These are phyloP conservation scores for Bagarius yarrelli DNA, from an alignment of 2,113 vertebrate species.

Conservation along the genomic window DNA sequence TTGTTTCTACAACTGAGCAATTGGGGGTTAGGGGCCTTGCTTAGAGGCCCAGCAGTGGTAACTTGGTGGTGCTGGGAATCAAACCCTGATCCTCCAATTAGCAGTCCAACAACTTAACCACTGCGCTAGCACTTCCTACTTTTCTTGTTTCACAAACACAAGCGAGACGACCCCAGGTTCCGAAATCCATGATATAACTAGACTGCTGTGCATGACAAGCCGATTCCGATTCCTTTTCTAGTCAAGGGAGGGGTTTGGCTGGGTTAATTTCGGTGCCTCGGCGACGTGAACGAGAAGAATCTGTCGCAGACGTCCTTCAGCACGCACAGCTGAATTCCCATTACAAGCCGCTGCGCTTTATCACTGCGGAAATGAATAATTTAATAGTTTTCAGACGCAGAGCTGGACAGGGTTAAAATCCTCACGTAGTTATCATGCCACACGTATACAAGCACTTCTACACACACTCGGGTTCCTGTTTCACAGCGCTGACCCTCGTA, in stretches of 20 bases:
- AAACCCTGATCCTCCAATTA: too few relatives aligned
- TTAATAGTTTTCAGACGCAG: constrained; percentile 34
- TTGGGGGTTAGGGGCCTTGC: too few relatives aligned
- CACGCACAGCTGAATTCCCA: constrained; percentile 18
- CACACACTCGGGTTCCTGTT: not conserved
- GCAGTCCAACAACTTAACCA: too few relatives aligned
- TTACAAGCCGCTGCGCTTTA: constrained; percentile 9
- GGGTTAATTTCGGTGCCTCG: not conserved
- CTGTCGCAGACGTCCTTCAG: constrained; percentile 8
- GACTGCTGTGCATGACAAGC: constrained; percentile 4
- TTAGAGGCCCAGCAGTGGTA: too few relatives aligned
- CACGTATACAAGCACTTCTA: not conserved
- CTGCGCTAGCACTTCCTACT: not conserved
- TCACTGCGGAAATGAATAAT: constrained; percentile 43
- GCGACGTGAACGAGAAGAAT: not conserved
- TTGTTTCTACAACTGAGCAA: too few relatives aligned
- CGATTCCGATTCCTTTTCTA: not conserved
- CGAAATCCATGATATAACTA: not conserved
- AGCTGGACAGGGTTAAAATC: constrained; percentile 39
- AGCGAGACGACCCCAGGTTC: not conserved
- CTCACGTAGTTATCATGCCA: not conserved
- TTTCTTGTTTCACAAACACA: not conserved
- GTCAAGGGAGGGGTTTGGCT: not conserved
- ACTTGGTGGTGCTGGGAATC: too few relatives aligned
- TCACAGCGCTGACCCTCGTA: constrained; percentile 24